Evolutionary conservation across 2,797 vertebrate species (phyloP), one percentile per base, ranked within the genome.

Genomic region (Microhierax caerulescens): DNA sequence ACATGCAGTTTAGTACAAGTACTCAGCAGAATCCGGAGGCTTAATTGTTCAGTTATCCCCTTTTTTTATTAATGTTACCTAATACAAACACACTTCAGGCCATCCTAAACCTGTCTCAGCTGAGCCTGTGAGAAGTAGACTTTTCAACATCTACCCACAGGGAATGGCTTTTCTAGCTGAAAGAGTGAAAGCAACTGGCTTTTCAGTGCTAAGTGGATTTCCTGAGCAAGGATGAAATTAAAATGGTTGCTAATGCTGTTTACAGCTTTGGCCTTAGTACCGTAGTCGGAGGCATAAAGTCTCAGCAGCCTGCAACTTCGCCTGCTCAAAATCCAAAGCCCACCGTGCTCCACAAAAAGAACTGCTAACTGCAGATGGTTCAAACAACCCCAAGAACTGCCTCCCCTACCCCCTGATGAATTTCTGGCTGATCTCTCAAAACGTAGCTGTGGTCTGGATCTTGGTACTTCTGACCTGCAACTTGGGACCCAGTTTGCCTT

Each of bases 191-290:
- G 73, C 64, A 64, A 50, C 21, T 24, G 60, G 28, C 68, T 85
- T 91, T 80, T 67, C 67, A 48, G 59, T 12, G 39, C 39, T 75
- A 53, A 64, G n/a, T 91, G 64, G 61, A 78, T 91, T 80, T 94
- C 64, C 85, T 60, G 72, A 77, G 34, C 53, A 79, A 50, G 84
- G 53, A 45, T 79, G 76, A 86, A 82, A 92, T 67, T 32, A 48
- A 91, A 90, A 41, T 20, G 41, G 90, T 91, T 91, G 68, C 72
- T 85, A 41, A 51, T 43, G 68, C 85, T 64, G 74, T 77, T 70
- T 30, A 32, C 56, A 70, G 83, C 80, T 75, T 43, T 69, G 56
- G 51, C 43, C 21, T 34, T 36, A 39, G 77, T 75, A 74, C 84
- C 4, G 5, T 6, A 85, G 75, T 64, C 2, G 13, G 78, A 76